phyloP scores from a whole-genome alignment of 2,113 vertebrate species.

The Chrysochloris asiatica region DNA sequence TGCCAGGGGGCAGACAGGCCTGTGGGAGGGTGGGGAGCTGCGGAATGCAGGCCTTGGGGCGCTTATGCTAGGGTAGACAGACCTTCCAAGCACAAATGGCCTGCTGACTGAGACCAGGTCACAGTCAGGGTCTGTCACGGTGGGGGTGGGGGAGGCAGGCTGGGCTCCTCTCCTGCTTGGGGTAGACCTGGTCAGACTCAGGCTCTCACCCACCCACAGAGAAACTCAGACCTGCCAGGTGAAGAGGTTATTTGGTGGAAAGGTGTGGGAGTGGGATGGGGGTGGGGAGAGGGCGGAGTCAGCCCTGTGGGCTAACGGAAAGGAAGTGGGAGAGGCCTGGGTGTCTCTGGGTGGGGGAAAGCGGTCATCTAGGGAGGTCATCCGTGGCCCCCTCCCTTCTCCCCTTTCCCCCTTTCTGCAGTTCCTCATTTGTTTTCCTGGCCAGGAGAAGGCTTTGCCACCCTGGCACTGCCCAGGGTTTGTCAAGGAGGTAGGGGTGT shows the following conservation, averaged over 20 bases:
- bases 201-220: neutral
- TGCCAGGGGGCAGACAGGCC: slow-evolving; percentile 42
- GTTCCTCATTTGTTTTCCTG: slow-evolving; percentile 70
- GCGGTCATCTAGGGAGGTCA: slow-evolving; percentile 76
- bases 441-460: slow-evolving; percentile 42
- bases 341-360: slow-evolving; percentile 71
- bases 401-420: slow-evolving; percentile 58
- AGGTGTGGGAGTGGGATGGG: slow-evolving; percentile 51
- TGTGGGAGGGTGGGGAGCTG: slow-evolving; percentile 30
- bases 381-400: slow-evolving; percentile 40
- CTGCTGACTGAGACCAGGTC: slow-evolving; percentile 11
- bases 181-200: neutral
- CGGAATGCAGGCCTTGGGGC: slow-evolving; percentile 54
- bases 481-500: slow-evolving; percentile 5
- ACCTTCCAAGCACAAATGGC: slow-evolving; percentile 61
- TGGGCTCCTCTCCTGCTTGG: neutral
- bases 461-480: neutral
- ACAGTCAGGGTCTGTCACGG: neutral
- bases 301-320: slow-evolving; percentile 78
- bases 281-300: slow-evolving; percentile 57
- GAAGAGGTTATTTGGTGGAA: slow-evolving; percentile 50
- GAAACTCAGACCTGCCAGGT: slow-evolving; percentile 14
- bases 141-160: neutral
- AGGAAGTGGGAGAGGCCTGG: slow-evolving; percentile 78
- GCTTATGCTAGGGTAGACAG: too few species aligned